Evolutionary conservation across 2,888 invertebrate species (phyloP).

Genomic region (Hecatera dysodea): DNA sequence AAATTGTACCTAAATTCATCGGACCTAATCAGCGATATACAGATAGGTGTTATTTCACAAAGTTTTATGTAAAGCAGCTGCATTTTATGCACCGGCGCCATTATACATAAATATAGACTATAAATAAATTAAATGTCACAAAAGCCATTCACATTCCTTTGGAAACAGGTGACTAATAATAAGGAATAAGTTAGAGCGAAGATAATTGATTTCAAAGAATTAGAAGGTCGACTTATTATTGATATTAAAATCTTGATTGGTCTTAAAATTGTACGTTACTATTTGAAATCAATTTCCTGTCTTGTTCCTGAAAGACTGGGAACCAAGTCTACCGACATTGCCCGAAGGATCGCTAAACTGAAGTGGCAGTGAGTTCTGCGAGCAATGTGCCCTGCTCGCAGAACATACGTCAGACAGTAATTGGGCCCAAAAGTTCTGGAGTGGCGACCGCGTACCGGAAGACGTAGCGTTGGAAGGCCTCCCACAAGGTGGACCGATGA

Average conservation of each 20-base stretch:
- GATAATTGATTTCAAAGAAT: conserved; percentile 23
- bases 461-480: too few relatives aligned
- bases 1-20: too few relatives aligned
- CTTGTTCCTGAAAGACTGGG: too few relatives aligned
- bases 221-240: not conserved
- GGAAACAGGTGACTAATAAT: conserved; percentile 60
- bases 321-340: too few relatives aligned
- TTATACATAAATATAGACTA: conserved; percentile 27
- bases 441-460: too few relatives aligned
- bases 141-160: conserved; percentile 62
- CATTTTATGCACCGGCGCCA: conserved; percentile 36
- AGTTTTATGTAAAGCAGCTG: conserved; percentile 43
- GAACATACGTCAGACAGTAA: too few relatives aligned
- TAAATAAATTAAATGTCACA: conserved; percentile 68
- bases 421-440: too few relatives aligned
- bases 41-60: conserved; percentile 13
- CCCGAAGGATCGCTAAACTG: too few relatives aligned
- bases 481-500: too few relatives aligned
- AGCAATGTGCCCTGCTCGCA: too few relatives aligned
- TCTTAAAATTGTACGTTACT: not conserved
- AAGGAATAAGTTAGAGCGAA: conserved; percentile 16
- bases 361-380: too few relatives aligned
- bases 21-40: conserved; percentile 3
- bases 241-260: not conserved
- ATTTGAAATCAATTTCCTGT: not conserved